Percentiles rank a stretch among this genome's conserved stretches.
Evolutionary conservation across 2,888 invertebrate species (phyloP).

Genomic region (Hyalella azteca): DNA sequence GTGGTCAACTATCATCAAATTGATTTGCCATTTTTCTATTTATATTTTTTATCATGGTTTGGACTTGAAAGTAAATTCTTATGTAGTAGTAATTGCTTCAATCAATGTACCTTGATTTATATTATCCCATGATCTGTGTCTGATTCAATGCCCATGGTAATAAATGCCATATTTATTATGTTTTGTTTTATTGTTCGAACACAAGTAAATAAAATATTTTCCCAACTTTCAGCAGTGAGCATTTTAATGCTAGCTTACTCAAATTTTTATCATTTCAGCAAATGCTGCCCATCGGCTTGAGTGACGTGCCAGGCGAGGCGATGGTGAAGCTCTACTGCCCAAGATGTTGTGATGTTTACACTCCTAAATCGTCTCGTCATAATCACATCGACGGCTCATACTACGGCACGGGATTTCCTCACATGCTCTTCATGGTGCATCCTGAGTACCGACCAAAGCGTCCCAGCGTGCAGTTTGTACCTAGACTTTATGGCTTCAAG

Average conservation of each 20-base stretch:
- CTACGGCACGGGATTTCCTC: constrained; percentile 99
- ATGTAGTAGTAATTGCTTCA: too few species aligned
- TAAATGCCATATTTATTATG: too few species aligned
- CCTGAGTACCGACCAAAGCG: constrained; percentile 98
- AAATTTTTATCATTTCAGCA: constrained; percentile 43
- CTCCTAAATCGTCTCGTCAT: constrained; percentile 96
- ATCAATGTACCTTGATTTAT: too few species aligned
- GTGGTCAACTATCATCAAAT: too few species aligned
- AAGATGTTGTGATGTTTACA: constrained; percentile 99
- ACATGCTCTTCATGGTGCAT: constrained; percentile 99
- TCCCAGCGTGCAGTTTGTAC: constrained; percentile 95
- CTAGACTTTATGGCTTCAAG: constrained; percentile 98
- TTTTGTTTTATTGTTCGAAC: too few species aligned
- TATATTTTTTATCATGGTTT: background rate
- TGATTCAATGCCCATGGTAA: too few species aligned
- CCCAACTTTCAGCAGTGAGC: too few species aligned
- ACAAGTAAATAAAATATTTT: too few species aligned
- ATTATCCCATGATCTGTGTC: too few species aligned
- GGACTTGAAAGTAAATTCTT: too few species aligned
- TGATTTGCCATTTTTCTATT: too few species aligned
- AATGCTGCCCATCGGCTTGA: constrained; percentile 71
- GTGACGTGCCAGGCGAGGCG: constrained; percentile 98
- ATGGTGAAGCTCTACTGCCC: constrained; percentile 99
- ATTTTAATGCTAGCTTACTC: too few species aligned
- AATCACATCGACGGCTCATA: constrained; percentile 99